Evolutionary conservation across 2,797 vertebrate species (phyloP).

Genomic region (Pantherophis vulpinus): DNA sequence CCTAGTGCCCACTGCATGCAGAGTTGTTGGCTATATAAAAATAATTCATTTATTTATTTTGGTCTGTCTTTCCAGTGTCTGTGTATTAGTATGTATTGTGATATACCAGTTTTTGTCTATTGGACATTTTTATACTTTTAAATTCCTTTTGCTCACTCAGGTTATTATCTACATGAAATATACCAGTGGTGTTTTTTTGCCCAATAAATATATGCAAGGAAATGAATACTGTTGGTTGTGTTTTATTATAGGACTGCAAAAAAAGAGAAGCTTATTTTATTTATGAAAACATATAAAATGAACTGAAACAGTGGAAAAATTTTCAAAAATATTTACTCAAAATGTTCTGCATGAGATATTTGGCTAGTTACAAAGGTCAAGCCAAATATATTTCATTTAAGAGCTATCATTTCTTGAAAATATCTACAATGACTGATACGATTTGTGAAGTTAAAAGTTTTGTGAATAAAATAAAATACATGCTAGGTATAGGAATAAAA

Average conservation of each 20-base stretch:
- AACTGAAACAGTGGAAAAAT: conserved; percentile 55
- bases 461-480: neutral
- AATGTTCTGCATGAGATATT: conserved; percentile 57
- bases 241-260: conserved; percentile 48
- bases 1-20: no score
- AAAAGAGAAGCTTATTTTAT: conserved; percentile 57
- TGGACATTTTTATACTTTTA: conserved; percentile 37
- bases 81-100: conserved; percentile 17
- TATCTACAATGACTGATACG: conserved; percentile 21
- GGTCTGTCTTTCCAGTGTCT: neutral
- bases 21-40: no score
- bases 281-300: conserved; percentile 62
- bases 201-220: conserved; percentile 51
- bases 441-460: neutral
- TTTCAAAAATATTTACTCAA: conserved; percentile 54
- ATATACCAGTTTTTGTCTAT: conserved; percentile 51
- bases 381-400: conserved; percentile 48
- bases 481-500: neutral
- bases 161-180: conserved; percentile 51
- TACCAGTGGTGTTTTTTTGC: conserved; percentile 47
- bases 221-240: conserved; percentile 53
- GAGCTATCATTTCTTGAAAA: conserved; percentile 53
- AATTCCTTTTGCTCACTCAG: conserved; percentile 39
- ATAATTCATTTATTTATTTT: no score
- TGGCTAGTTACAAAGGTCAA: conserved; percentile 54